Evolutionary conservation across 1,140 invertebrate species (phyloP), one percentile per base, ranked within the genome.

Genomic region (Steinernema feltiae): DNA sequence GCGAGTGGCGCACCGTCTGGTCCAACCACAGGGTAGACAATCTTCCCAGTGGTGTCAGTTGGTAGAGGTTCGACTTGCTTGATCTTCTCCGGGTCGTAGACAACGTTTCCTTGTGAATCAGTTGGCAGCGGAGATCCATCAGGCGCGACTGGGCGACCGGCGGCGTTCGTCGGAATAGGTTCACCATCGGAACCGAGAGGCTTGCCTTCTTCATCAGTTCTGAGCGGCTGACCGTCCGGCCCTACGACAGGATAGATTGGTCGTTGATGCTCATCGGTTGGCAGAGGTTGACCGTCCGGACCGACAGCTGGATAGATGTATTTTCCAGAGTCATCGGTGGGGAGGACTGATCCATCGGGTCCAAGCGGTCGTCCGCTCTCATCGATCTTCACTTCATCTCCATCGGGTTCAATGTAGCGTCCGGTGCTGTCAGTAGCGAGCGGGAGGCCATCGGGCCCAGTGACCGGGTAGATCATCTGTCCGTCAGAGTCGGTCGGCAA

Each of bases 91-190:
- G 53, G 41, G 18, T 48, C 35, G 30, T 72, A 70, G 27, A 77
- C 69, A 12, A 29, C 24, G 35, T 75, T 75, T 32, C 79, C 78
- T 24, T 30, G n/a, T 30, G 0, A 1, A 48, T 79, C 78, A 27
- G 74, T 80, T 18, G 79, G 71, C 63, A 80, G 72, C n/a, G 72
- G 76, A 2, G 30, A 48, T 70, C 77, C 79, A 48, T 77, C 76
- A 3, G 75, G 75, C 41, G 46, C 74, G 17, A 76, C 1, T 24
- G 74, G 73, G 15, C 30, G 27, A 71, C 76, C 76, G 15, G 53
- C 53, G 2, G 71, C 29, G 70, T 74, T 76, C 31, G 76, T 72
- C n/a, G 77, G 77, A 41, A 78, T 71, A 21, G 77, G 77, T 70
- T 76, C 41, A 3, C 77, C 77, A 72, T 75, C 48, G 2, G 70